phyloP scores from a whole-genome alignment of 2,113 vertebrate species.

The Alligator sinensis region DNA sequence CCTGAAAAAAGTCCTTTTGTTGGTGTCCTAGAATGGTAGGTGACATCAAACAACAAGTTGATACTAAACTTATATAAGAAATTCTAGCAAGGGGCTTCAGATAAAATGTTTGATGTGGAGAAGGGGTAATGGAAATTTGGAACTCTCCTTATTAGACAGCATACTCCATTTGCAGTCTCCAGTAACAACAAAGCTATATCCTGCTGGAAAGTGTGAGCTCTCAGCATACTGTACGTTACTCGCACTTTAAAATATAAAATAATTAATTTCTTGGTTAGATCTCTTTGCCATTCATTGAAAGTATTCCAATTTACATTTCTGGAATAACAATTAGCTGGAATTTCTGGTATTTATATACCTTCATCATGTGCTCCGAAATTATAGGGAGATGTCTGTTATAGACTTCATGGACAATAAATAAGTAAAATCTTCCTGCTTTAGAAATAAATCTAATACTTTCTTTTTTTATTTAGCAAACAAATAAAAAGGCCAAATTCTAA shows the following conservation, averaged over 20 bases:
- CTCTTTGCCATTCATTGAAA: neutral
- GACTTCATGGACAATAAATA: neutral
- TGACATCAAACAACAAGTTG: constrained; percentile 42
- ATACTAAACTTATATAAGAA: constrained; percentile 9
- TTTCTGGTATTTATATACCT: constrained; percentile 12
- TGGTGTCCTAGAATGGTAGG: neutral
- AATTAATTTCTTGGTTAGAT: constrained; percentile 19
- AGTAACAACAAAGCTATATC: constrained; percentile 34
- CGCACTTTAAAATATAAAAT: neutral
- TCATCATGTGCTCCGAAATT: constrained; percentile 7
- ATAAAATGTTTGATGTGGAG: constrained; percentile 44
- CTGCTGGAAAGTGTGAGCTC: neutral
- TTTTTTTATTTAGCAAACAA: neutral
- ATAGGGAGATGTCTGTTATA: neutral
- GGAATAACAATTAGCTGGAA: neutral
- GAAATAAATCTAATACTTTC: neutral
- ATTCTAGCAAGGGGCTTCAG: constrained; percentile 33
- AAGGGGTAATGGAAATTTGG: constrained; percentile 28
- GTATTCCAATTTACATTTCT: neutral
- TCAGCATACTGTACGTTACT: neutral
- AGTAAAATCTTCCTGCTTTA: neutral
- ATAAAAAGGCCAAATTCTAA: neutral
- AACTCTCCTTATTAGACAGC: constrained; percentile 48
- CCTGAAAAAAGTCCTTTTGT: constrained; percentile 1
- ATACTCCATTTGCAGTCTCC: constrained; percentile 47